phyloP scores from a whole-genome alignment of 2,888 invertebrate species.

The Blastobasis adustella region DNA sequence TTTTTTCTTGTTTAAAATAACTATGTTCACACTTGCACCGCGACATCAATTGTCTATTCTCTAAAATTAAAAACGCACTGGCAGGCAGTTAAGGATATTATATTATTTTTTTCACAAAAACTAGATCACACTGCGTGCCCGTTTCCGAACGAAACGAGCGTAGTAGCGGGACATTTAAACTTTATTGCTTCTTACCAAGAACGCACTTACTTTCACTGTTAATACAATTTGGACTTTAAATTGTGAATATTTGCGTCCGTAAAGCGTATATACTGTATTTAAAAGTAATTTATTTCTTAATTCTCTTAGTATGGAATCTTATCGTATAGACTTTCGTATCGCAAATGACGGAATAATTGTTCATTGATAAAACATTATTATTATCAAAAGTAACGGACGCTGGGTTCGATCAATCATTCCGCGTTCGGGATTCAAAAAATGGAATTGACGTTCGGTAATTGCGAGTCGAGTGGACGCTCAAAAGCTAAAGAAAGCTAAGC shows the following conservation, averaged over 20 bases:
- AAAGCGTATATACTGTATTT: neutral
- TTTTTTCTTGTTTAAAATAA: no score
- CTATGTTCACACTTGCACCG: no score
- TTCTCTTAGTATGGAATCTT: neutral
- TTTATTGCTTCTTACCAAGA: slow-evolving; percentile 10
- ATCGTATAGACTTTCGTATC: neutral
- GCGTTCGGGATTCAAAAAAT: slow-evolving; percentile 11
- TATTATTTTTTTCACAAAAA: no score
- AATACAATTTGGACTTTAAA: neutral
- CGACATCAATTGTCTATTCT: no score
- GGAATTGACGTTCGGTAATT: slow-evolving; percentile 23
- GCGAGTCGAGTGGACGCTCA: slow-evolving; percentile 15
- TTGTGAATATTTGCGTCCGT: no score
- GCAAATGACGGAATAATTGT: slow-evolving; percentile 8
- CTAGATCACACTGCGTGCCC: slow-evolving; percentile 2
- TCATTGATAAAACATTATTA: slow-evolving; percentile 1
- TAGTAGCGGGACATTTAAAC: slow-evolving; percentile 10
- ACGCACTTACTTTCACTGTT: slow-evolving; percentile 4
- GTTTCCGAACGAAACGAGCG: slow-evolving; percentile 3
- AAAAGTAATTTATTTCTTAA: neutral
- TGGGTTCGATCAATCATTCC: slow-evolving; percentile 13
- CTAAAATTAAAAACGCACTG: no score
- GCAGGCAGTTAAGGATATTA: no score
- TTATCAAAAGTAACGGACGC: slow-evolving; percentile 1
- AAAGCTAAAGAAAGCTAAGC: slow-evolving; percentile 25